Evolutionary conservation across 2,797 vertebrate genomes (phyloP), one percentile per base, ranked within the genome.

Genomic region (Strix occidentalis): DNA sequence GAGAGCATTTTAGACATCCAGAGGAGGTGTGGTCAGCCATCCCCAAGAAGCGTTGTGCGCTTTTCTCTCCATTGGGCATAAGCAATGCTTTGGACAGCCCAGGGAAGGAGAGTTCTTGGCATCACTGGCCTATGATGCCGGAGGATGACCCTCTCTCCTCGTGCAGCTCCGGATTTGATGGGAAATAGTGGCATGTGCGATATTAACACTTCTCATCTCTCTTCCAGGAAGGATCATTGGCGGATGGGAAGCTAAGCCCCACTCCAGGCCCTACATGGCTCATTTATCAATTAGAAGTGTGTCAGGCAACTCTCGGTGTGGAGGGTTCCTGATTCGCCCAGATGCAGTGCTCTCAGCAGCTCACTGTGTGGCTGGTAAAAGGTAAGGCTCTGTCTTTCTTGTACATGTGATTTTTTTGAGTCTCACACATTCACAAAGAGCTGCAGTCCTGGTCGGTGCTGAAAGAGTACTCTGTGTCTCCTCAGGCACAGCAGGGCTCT

Each of bases 251-350:
- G 64, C 48, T 39, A 19, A 54, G 28, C 28, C 64, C n/a, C 74
- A 87, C 39, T 78, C 74, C 39, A 23, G 64, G 33, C 53, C 54
- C 46, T 66, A n/a, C 10, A 54, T 78, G 64, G 64, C 84, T 26
- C 5, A 4, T 69, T 9, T 69, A 23, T 6, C 0, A 25, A 31
- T 31, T 28, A 1, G 3, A 31, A 60, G 1, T 39, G 19, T 0
- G 3, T 23, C 17, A 28, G 3, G 1, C 16, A 0, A 0, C 15
- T 16, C 0, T 56, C 0, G 2, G 1, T 61, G 74, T 39, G 74
- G 74, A 87, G 74, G 48, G 6, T 71, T 87, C 50, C 41, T 79
- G 6, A 8, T 79, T 54, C 16, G 10, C 29, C 4, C 8, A 17
- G 8, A 56, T 14, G 48, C 74, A 13, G 74, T 63, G 48, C 48